These are phyloP conservation scores for Pelvicachromis taeniatus DNA, from an alignment of 2,113 vertebrate genomes.

Conservation along the genomic window DNA sequence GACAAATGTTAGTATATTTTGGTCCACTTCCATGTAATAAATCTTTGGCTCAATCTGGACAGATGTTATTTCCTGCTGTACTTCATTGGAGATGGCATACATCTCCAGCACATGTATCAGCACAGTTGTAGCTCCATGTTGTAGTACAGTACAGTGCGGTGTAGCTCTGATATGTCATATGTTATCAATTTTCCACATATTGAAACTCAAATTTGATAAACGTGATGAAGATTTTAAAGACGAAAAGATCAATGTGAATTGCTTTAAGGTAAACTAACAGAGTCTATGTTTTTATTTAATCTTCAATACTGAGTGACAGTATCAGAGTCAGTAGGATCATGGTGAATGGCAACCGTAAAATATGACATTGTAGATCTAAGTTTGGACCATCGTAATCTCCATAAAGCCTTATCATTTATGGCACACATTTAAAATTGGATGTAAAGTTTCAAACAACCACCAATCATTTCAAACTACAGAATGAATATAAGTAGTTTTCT, in stretches of 20 bases:
- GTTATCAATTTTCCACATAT: background rate
- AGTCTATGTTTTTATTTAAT: background rate
- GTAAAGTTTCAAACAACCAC: background rate
- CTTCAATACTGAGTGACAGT: background rate
- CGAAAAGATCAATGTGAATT: background rate
- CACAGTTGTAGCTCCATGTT: background rate
- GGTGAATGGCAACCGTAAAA: background rate
- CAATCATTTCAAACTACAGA: background rate
- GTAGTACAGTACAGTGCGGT: background rate
- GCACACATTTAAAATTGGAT: background rate
- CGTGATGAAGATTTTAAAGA: background rate
- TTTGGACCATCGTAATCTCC: background rate
- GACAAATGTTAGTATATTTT: background rate
- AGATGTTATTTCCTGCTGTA: background rate
- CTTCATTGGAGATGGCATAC: background rate
- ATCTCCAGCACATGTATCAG: background rate
- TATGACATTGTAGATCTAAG: background rate
- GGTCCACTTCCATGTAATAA: background rate
- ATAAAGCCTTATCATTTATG: background rate
- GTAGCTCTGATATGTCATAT: background rate
- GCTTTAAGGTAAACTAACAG: background rate
- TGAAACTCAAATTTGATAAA: background rate
- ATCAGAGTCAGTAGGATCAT: background rate
- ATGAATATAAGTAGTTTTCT: background rate
- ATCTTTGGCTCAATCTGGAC: background rate